Conservation (phyloP, 2,113 vertebrate genomes). For the Epinephelus moara region DNA sequence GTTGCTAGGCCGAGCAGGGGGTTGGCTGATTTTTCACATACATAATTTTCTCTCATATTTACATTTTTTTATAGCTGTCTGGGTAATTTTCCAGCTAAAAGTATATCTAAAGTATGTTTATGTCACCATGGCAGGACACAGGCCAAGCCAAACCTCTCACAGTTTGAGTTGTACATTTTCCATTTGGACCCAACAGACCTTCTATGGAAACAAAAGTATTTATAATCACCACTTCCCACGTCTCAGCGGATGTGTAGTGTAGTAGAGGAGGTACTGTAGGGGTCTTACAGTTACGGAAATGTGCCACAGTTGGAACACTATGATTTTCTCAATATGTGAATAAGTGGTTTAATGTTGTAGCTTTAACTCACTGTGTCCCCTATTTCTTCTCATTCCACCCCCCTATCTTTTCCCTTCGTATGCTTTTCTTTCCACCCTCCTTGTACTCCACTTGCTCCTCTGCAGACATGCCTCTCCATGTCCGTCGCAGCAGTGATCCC, state of each 20-base stretch:
- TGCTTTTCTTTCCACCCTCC: not conserved
- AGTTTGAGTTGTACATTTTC: constrained; percentile 44
- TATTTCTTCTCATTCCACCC: constrained; percentile 6
- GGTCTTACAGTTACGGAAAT: constrained; percentile 13
- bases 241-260: constrained; percentile 7
- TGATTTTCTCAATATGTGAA: constrained; percentile 4
- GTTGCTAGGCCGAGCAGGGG: not conserved
- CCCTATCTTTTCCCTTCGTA: not conserved
- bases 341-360: constrained; percentile 19
- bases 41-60: constrained; percentile 19
- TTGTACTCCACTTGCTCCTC: not conserved
- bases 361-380: not conserved
- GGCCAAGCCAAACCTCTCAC: constrained; percentile 61
- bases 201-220: constrained; percentile 43
- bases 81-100: constrained; percentile 23
- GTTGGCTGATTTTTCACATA: constrained; percentile 15
- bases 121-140: constrained; percentile 20
- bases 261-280: not conserved
- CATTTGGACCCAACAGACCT: constrained; percentile 20
- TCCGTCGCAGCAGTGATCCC: constrained; percentile 97
- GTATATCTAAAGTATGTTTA: constrained; percentile 19
- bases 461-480: constrained; percentile 95
- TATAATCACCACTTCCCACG: constrained; percentile 46
- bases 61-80: not conserved
- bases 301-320: constrained; percentile 15